Evolutionary conservation across 2,113 vertebrate genomes (phyloP).

Genomic region (Sinocyclocheilus maitianheensis): DNA sequence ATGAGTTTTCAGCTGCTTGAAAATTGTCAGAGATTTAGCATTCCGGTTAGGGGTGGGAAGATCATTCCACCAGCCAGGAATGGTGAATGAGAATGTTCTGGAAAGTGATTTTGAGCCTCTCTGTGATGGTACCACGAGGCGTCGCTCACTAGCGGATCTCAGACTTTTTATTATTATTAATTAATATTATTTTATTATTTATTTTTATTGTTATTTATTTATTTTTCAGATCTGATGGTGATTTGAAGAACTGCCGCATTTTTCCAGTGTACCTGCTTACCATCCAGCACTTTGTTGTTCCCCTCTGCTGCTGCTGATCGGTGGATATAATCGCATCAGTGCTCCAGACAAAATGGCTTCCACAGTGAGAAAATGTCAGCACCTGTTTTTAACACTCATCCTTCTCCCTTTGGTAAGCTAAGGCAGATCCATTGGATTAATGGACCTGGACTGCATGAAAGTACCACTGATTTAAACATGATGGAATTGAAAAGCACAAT

Average conservation of each 20-base stretch:
- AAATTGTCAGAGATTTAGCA: too few relatives aligned
- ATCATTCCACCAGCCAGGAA: too few relatives aligned
- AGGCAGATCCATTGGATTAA: neutral
- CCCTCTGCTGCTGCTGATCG: conserved; percentile 4
- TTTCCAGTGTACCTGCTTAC: conserved; percentile 20
- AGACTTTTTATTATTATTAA: too few relatives aligned
- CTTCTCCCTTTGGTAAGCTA: conserved; percentile 49
- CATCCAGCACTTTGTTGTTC: conserved; percentile 8
- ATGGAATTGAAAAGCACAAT: neutral
- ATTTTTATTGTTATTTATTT: too few relatives aligned
- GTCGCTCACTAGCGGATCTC: too few relatives aligned
- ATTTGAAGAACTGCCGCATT: conserved; percentile 32
- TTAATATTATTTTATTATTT: too few relatives aligned
- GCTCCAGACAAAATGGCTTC: conserved; percentile 46
- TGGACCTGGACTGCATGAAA: neutral
- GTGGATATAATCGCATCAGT: conserved; percentile 1
- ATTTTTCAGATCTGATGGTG: conserved; percentile 41
- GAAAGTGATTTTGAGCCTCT: too few relatives aligned
- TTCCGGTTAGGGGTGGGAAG: too few relatives aligned
- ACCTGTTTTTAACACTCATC: conserved; percentile 31
- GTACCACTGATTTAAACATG: neutral
- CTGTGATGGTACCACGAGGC: too few relatives aligned
- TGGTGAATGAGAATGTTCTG: too few relatives aligned
- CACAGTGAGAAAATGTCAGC: conserved; percentile 37
- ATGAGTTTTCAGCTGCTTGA: too few relatives aligned